Base-by-base conservation (phyloP, 2,113 vertebrate genomes). In the Cisticola juncidis region DNA sequence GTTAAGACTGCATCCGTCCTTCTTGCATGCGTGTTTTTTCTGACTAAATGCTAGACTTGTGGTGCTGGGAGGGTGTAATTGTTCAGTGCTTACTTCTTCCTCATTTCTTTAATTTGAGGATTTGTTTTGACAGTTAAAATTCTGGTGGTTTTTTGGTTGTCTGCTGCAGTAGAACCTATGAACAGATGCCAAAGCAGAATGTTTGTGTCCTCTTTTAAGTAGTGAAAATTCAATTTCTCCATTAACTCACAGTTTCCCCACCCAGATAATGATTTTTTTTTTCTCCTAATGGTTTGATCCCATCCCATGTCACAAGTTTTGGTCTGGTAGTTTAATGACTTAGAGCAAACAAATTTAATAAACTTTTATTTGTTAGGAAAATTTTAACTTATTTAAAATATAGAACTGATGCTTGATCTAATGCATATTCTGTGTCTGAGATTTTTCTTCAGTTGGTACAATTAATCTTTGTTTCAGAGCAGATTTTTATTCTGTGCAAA, bases 91-190 rank as follows among this genome's bases (percentile, higher is more conserved):
- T 92, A 47, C 60, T 95, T 95, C 73, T 72, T 96, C 77, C 65
- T 96, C 48, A 53, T 94, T 91, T 88, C 91, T 94, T 90, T 91
- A 87, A 89, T 91, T 78, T 91, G 69, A 96, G 77, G 48, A 45
- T 95, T 94, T 97, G 95, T 96, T 97, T 97, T 97, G 96, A 97
- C 96, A 97, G 91, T 73, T 95, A 81, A 92, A 97, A 95, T 96
- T 97, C 95, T 97, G 94, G 86, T 97, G 78, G 92, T 79, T 94
- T 96, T 94, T 81, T 96, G 73, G 60, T 82, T 92, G 90, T 92
- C 83, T 95, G 69, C 81, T 94, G 96, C 61, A 84, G 91, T 94
- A 86, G 77, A 96, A 96, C 96, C 94, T 97, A 87, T 2, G 83
- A 97, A 79, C 96, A 97, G 96, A 97, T 96, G 94, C 95, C 65